Evolutionary conservation across 1,140 invertebrate genomes (phyloP), one percentile per base, ranked within the genome.

Genomic region (Eciton burchellii): DNA sequence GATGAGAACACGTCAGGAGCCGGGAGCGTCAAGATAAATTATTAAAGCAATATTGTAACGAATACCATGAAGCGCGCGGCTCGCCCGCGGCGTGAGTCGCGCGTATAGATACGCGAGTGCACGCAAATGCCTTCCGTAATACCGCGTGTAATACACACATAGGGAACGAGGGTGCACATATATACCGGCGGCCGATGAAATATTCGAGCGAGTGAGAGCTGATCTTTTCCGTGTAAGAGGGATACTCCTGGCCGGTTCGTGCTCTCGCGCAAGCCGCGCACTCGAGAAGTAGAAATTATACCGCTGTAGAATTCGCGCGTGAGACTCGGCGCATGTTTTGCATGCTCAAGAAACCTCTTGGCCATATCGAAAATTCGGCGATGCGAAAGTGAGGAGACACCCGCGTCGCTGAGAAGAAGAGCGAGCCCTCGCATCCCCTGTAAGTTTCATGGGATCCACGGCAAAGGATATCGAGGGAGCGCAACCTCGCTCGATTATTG

Each of bases 21-120:
- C 52, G 57, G 6, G 35, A 35, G 35, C 54, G 85, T 83, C 84
- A 66, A 54, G 70, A 70, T 87, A 57, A 85, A 82, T 87, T 83
- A 83, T 86, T 87, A 77, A 73, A 86, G 54, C 65, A 83, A 86
- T 87, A 86, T 62, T 56, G 54, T 83, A 79, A 86, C 84, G 60
- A 86, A 77, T 35, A 77, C 21, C 19, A 11, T 5, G 16, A 63
- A 74, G 63, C 12, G 35, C 35, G 35, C 35, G 35, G 35, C 21
- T 63, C 14, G 14, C n/a, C 49, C 4, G 26, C 9, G 26, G 24
- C 52, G n/a, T 19, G 24, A 57, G 2, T 26, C 1, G 19, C 19
- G 52, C 6, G 0, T 6, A 6, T 54, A n/a, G n/a, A 9, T 41
- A 26, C n/a, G n/a, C 26, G 6, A 29, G 12, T 29, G 47, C 14